phyloP scores from a whole-genome alignment of 2,888 invertebrate species.

The Melieria omissa region DNA sequence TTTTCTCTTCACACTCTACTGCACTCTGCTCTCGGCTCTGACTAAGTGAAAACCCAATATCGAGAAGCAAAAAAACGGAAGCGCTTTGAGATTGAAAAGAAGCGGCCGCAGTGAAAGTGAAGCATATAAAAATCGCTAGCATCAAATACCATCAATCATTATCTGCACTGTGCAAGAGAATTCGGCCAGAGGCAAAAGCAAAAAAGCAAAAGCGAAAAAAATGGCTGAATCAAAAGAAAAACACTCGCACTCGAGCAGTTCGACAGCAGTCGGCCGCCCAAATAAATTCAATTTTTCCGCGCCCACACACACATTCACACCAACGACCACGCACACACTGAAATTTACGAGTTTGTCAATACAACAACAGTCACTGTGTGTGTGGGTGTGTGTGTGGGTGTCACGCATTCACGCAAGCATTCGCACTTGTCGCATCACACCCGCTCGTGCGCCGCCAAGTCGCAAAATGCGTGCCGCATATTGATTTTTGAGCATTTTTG shows the following conservation, averaged over 20 bases:
- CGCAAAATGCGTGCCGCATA: conserved; percentile 23
- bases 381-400: too few species aligned
- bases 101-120: neutral
- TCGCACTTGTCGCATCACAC: too few species aligned
- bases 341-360: conserved; percentile 24
- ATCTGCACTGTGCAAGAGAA: conserved; percentile 17
- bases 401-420: too few species aligned
- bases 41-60: too few species aligned
- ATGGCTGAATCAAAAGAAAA: neutral
- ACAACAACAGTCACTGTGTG: too few species aligned
- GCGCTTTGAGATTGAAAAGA: neutral
- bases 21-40: neutral
- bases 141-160: conserved; percentile 33
- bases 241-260: neutral
- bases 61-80: too few species aligned
- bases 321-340: neutral
- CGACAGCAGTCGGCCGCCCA: conserved; percentile 12
- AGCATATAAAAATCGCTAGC: conserved; percentile 33
- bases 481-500: conserved; percentile 28
- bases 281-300: conserved; percentile 27
- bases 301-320: conserved; percentile 15
- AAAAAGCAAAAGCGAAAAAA: too few species aligned
- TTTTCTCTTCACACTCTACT: neutral
- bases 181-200: neutral
- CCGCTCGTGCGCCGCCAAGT: neutral